These are phyloP conservation scores for Hyles vespertilio DNA, from an alignment of 1,140 invertebrate species.

Conservation along the genomic window DNA sequence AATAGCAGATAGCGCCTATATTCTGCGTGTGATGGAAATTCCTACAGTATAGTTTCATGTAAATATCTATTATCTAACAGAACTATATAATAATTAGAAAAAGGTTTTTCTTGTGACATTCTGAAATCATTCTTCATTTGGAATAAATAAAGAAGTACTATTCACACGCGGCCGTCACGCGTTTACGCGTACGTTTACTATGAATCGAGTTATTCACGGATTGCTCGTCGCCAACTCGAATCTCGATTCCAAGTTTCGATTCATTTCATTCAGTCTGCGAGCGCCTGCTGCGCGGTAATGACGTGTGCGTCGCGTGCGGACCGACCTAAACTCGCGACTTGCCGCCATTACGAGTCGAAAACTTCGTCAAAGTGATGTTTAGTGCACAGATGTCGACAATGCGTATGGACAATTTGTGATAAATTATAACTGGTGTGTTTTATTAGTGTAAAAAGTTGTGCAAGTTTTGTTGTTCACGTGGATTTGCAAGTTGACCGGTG, in stretches of 20 bases:
- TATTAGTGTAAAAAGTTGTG: slow-evolving; percentile 21
- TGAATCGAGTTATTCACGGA: slow-evolving; percentile 15
- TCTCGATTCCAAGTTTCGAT: slow-evolving; percentile 17
- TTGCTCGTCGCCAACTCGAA: slow-evolving; percentile 9
- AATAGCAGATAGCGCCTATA: too few species aligned
- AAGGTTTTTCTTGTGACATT: too few species aligned
- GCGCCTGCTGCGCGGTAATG: slow-evolving; percentile 31
- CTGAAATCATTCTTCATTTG: too few species aligned
- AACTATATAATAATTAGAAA: too few species aligned
- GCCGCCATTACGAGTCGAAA: slow-evolving; percentile 7
- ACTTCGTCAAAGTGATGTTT: slow-evolving; percentile 32
- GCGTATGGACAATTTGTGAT: slow-evolving; percentile 21
- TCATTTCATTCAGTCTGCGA: slow-evolving; percentile 40
- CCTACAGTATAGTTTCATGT: too few species aligned
- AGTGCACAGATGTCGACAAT: slow-evolving; percentile 20
- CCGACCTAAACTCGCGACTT: slow-evolving; percentile 3
- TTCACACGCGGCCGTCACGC: too few species aligned
- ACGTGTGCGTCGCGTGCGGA: slow-evolving; percentile 14
- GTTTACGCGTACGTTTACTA: not conserved
- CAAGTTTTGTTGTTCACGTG: slow-evolving; percentile 19
- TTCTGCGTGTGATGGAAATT: too few species aligned
- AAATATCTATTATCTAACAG: too few species aligned
- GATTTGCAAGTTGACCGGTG: slow-evolving; percentile 21
- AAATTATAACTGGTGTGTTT: slow-evolving; percentile 13
- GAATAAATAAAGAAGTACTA: too few species aligned